Evolutionary conservation across 2,888 invertebrate genomes (phyloP).

Genomic region (Mimachlamys varia): DNA sequence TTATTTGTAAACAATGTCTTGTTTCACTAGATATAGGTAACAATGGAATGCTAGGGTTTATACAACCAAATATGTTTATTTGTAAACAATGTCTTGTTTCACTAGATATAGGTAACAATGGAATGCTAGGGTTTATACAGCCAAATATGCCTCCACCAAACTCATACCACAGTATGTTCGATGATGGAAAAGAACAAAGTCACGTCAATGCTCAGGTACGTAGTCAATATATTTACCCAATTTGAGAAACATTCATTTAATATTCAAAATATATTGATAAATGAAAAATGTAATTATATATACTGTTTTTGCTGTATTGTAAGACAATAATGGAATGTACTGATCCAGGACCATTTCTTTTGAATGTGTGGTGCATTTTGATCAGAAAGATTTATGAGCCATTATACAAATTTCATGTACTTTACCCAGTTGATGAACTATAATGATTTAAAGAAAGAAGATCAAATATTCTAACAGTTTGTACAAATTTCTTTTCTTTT

Average conservation of each 20-base stretch:
- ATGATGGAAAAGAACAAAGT: constrained; percentile 56
- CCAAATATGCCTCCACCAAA: constrained; percentile 53
- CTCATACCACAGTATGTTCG: constrained; percentile 19
- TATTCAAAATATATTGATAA: background rate
- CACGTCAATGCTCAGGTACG: constrained; percentile 58
- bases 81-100: constrained; percentile 39
- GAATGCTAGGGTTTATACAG: constrained; percentile 68
- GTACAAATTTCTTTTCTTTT: background rate
- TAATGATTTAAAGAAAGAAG: no score
- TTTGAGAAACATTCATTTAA: constrained; percentile 17
- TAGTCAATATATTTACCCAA: background rate
- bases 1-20: no score
- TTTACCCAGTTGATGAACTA: no score
- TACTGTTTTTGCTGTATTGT: no score
- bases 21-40: constrained; percentile 61
- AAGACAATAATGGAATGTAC: background rate
- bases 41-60: constrained; percentile 68
- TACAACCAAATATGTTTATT: constrained; percentile 58
- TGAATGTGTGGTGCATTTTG: no score
- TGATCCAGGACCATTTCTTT: no score
- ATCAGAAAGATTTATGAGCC: no score
- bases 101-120: constrained; percentile 64
- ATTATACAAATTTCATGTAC: no score
- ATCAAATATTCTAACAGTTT: no score
- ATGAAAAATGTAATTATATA: background rate